Evolutionary conservation across 2,888 invertebrate genomes (phyloP), one percentile per base, ranked within the genome.

Genomic region (Scrobipalpa atriplicella): DNA sequence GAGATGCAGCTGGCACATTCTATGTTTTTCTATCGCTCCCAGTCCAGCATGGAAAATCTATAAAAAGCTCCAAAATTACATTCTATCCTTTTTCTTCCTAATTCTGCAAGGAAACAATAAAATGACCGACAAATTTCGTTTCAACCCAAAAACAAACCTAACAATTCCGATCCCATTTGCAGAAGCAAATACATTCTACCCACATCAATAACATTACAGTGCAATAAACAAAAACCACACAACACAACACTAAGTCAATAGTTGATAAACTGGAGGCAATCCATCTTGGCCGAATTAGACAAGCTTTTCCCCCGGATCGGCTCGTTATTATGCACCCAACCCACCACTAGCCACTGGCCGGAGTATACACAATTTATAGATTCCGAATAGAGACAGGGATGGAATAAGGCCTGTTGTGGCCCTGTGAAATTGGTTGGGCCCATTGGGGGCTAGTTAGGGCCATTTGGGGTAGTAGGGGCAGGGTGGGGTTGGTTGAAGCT

Each of bases 151-250:
- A 61, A 61, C 19, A 19, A 61, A 39, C 39, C 41, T 18, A 61
- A 82, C 83, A 81, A 76, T 73, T 73, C 71, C 68, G 67, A 75
- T 79, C 52, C 19, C 83, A 83, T 83, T 87, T 86, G 86, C 84
- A 85, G 87, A 83, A 78, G 82, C 81, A 83, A 79, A 78, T 70
- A 73, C 13, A 72, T 83, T 80, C 38, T n/a, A 29, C 29, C 52
- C 63, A 29, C 51, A 63, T 61, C 51, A 43, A 65, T 61, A 58
- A 58, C 47, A 63, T 63, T 63, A 63, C 29, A n/a, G 38, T 38
- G 52, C 52, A 63, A 63, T 63, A 63, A 63, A 66, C 63, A 62
- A 66, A 62, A 64, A 64, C 47, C 54, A 36, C 29, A 62, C 58
- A 21, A 36, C 29, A 62, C 58, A 21, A 64, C 38, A 56, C 64